Evolutionary conservation across 1,140 invertebrate genomes (phyloP).

Genomic region (Nasonia longicornis): DNA sequence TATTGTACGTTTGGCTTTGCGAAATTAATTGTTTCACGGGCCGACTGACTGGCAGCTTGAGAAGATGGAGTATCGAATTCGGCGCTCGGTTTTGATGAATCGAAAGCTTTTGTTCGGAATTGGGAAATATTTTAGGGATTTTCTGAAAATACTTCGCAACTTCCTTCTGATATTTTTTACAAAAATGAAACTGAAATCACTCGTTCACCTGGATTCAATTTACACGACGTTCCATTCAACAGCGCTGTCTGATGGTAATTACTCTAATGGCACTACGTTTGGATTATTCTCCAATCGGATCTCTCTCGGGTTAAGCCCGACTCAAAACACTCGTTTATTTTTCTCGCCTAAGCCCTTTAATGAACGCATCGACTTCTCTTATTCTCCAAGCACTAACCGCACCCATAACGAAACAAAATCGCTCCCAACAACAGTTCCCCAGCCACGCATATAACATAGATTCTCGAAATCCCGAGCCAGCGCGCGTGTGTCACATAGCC

Average conservation of each 20-base stretch:
- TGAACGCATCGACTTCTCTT: no score
- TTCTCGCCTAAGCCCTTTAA: no score
- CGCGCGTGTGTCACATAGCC: background rate
- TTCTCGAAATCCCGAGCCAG: no score
- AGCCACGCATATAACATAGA: no score
- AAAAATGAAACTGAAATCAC: no score
- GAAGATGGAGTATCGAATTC: background rate
- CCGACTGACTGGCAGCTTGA: background rate
- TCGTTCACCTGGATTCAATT: constrained; percentile 38
- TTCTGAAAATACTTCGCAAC: no score
- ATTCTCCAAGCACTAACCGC: no score
- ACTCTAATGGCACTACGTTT: constrained; percentile 21
- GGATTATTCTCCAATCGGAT: constrained; percentile 12
- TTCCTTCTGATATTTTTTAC: no score
- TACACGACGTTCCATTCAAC: constrained; percentile 17
- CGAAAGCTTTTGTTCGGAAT: background rate
- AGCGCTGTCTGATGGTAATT: constrained; percentile 36
- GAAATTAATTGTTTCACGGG: constrained; percentile 2
- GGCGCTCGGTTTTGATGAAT: background rate
- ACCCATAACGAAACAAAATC: no score
- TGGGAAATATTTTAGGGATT: no score
- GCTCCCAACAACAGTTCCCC: no score
- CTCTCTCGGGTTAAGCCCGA: background rate
- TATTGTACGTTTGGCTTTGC: background rate
- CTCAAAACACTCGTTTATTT: constrained; percentile 36